Evolutionary conservation across 2,113 vertebrate species (phyloP), one percentile per base, ranked within the genome.

Genomic region (Hippocampus barbouri): DNA sequence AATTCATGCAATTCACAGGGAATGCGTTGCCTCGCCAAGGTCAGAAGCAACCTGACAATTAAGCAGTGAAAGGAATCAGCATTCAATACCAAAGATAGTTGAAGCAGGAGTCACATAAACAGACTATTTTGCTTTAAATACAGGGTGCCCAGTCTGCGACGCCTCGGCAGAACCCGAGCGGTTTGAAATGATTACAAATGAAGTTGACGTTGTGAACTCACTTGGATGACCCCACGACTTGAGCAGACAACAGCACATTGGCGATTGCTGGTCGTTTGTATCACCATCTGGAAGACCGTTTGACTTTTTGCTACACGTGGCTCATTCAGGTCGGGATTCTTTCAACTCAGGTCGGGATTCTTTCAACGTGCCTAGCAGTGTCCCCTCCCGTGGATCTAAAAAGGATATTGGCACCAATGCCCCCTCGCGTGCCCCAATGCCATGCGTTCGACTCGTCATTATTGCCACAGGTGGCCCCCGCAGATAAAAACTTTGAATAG

Each of bases 131-230:
- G 15, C 59, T 61, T 61, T 30, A 34, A 61, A 34, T 61, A 61
- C 59, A 30, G 27, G 27, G 15, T 15, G 59, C 25, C 18, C 16
- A 8, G 59, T 34, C 59, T 34, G 27, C 15, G 59, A 34, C 15
- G 25, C 27, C 15, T 61, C 15, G 25, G 27, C 59, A 34, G 15
- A 30, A 61, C 59, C 59, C 59, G 12, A 61, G 59, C 27, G 59
- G 59, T 30, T 61, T 61, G 59, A 61, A 61, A 61, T 61, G 59
- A 34, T 61, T 61, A 61, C 59, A 61, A 61, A 27, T 30, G 15
- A 61, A 61, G 27, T 34, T 27, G 27, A 27, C 25, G 27, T 59
- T 59, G 56, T 59, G 23, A 25, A 61, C 34, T 61, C 59, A 34
- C 27, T 61, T 34, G 59, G 59, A 34, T 61, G 59, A 61, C 59